Base-by-base conservation (phyloP, 2,113 vertebrate species). In the Istiophorus platypterus region DNA sequence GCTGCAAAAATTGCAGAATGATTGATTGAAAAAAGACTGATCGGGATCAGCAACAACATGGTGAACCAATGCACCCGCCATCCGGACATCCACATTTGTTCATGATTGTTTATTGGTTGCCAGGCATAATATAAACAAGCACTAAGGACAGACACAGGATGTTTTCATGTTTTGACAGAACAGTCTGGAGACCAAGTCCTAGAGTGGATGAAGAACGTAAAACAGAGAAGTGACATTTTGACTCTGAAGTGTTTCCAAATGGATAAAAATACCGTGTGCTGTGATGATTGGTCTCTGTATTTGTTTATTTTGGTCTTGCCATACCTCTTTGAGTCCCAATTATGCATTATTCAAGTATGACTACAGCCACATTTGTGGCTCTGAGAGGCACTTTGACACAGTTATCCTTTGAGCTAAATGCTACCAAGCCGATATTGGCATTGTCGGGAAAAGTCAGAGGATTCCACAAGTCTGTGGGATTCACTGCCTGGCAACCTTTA, bases 31-130 rank as follows among this genome's bases (percentile, higher is more conserved):
- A 42, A 42, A 45, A 14, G 39, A 56, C 15, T 76, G 61, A 76
- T 57, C 74, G 26, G 74, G 37, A 49, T 78, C 41, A 78, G 65
- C 14, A 67, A 31, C 65, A 29, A 67, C 29, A 26, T 51, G 54
- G 17, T 51, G 39, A 41, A 68, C 45, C 45, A 37, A 41, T 41
- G 42, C 54, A 4, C n/a, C 52, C 10, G 1, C 10, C 7, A 47
- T 34, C 75, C 54, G 22, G 17, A 20, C 18, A 20, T 6, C 15
- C 47, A 49, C 52, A 59, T 59, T 26, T 27, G 41, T 61, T 61
- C 45, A 41, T 27, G 45, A 47, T 59, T 47, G 6, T 49, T 49
- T 20, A 49, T 49, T 49, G 18, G 17, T 20, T 49, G 5, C 4
- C 2, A 45, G 42, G 14, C 42, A 45, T 17, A 17, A 45, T 17